Conservation (phyloP, 2,113 vertebrate genomes). For the Seriola rivoliana region DNA sequence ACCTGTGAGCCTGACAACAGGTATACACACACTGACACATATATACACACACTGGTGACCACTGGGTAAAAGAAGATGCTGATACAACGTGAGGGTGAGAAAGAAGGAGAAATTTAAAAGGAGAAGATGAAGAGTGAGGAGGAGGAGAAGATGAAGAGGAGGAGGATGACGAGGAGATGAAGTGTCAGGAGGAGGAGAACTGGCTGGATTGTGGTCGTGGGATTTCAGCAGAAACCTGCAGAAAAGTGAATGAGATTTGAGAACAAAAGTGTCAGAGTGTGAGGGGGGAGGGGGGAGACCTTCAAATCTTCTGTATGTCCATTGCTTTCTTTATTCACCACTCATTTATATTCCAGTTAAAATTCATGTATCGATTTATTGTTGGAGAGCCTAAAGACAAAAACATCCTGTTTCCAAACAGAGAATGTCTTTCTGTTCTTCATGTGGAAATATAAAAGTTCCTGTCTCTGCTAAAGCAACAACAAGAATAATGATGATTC, state of each 20-base stretch:
- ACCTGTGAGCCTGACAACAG: conserved; percentile 47
- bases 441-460: conserved; percentile 7
- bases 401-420: not conserved
- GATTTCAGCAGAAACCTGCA: conserved; percentile 50
- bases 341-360: conserved; percentile 15
- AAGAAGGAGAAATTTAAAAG: conserved; percentile 11
- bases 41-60: not conserved
- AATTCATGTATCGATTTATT: not conserved
- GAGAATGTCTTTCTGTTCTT: not conserved
- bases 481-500: not conserved
- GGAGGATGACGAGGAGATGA: not conserved
- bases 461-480: conserved; percentile 37
- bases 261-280: conserved; percentile 59
- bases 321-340: conserved; percentile 9
- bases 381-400: not conserved
- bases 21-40: conserved; percentile 13
- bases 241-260: conserved; percentile 66
- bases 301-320: conserved; percentile 23
- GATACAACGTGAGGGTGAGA: conserved; percentile 13
- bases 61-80: not conserved
- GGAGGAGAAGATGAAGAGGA: not conserved
- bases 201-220: not conserved
- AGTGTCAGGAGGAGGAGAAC: conserved; percentile 31
- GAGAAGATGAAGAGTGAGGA: not conserved
- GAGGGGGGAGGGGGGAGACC: conserved; percentile 34